Conservation (phyloP, 2,113 vertebrate species). For the Acanthochromis polyacanthus region DNA sequence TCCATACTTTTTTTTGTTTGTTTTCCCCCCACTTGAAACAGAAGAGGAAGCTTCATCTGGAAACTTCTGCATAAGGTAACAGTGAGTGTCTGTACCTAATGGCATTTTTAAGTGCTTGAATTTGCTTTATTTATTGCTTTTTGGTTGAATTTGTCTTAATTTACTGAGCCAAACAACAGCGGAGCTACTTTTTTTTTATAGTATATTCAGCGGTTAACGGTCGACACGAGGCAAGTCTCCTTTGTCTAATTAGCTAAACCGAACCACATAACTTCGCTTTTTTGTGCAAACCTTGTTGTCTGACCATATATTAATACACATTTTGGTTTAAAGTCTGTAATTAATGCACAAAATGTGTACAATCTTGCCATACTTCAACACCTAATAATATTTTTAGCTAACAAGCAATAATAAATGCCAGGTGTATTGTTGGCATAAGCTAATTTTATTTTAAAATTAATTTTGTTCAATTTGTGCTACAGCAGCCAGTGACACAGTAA, state of each 20-base stretch:
- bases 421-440: background rate
- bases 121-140: background rate
- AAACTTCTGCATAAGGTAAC: constrained; percentile 66
- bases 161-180: background rate
- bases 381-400: too few relatives aligned
- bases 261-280: background rate
- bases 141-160: background rate
- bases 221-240: constrained; percentile 43
- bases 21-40: constrained; percentile 9
- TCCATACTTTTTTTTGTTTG: constrained; percentile 13
- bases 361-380: background rate
- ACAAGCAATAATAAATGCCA: too few relatives aligned
- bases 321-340: background rate
- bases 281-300: background rate
- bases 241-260: constrained; percentile 46
- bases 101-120: background rate
- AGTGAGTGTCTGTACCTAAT: background rate
- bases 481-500: background rate
- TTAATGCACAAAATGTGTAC: background rate
- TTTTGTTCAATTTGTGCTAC: background rate
- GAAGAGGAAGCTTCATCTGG: constrained; percentile 50
- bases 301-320: background rate
- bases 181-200: background rate
- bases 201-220: constrained; percentile 29
- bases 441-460: background rate